Percentiles rank a stretch among this genome's conserved stretches.
Conservation (phyloP, 1,140 invertebrate genomes). For the Pseudomyrmex flavicornis region DNA sequence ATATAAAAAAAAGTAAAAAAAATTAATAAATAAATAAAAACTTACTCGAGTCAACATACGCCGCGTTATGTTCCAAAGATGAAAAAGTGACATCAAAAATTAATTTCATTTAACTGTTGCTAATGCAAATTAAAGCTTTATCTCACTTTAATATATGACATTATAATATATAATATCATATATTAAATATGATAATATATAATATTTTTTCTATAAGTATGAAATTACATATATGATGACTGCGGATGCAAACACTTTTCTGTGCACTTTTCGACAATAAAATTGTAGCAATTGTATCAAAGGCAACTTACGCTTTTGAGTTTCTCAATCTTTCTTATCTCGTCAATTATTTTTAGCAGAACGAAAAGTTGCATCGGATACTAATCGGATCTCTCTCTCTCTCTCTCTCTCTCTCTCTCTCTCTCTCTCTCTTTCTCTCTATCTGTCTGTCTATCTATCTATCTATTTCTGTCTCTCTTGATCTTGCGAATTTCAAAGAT, state of each 20-base stretch:
- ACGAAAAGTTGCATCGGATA: slow-evolving; percentile 39
- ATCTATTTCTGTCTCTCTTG: slow-evolving; percentile 4
- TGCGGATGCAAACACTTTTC: no score
- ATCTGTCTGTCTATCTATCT: no score
- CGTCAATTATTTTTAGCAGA: neutral
- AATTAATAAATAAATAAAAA: neutral
- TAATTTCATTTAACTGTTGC: no score
- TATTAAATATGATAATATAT: no score
- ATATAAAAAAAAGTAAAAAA: slow-evolving; percentile 27
- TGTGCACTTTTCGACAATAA: neutral
- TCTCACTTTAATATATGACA: neutral
- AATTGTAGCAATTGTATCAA: neutral
- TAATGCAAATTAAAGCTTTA: neutral
- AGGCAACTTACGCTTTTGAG: slow-evolving; percentile 13
- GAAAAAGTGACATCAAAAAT: no score
- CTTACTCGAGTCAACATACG: neutral
- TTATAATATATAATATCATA: no score
- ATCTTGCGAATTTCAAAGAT: slow-evolving; percentile 3
- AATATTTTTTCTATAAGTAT: no score
- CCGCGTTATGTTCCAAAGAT: neutral
- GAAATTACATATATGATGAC: no score
- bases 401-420: no score
- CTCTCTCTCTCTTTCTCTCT: no score
- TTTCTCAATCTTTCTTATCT: slow-evolving; percentile 20
- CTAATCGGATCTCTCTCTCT: slow-evolving; percentile 10